These are phyloP conservation scores for Toxostoma redivivum DNA, from an alignment of 2,113 vertebrate genomes.

Conservation along the genomic window DNA sequence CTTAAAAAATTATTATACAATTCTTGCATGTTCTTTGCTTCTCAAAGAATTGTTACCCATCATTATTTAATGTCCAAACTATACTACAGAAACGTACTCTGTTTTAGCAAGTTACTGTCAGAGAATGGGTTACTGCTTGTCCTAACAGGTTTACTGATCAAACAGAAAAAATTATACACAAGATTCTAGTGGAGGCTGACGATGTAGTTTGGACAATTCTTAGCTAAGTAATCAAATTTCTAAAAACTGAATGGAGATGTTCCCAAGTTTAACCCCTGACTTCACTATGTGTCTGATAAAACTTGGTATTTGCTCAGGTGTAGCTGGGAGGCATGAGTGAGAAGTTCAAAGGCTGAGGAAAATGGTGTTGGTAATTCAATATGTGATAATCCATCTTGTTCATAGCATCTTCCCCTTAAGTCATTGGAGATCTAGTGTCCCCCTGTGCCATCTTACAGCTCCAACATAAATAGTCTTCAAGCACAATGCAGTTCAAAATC, in stretches of 20 bases:
- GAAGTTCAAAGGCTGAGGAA: not conserved
- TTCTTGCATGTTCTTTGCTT: not conserved
- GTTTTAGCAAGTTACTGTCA: not conserved
- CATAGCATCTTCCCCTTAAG: not conserved
- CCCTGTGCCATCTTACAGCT: not conserved
- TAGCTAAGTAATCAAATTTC: not conserved
- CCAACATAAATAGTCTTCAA: not conserved
- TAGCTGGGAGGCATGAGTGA: not conserved
- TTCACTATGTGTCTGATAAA: not conserved
- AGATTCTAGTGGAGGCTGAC: not conserved
- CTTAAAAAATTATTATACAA: not conserved
- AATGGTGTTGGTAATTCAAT: not conserved
- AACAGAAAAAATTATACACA: not conserved
- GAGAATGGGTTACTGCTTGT: not conserved
- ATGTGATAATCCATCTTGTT: not conserved
- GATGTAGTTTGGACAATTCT: not conserved
- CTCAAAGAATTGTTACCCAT: not conserved
- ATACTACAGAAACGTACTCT: not conserved
- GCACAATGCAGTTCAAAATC: not conserved
- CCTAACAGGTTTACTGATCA: not conserved
- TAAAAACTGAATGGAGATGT: not conserved
- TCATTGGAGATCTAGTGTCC: not conserved
- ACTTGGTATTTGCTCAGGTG: not conserved
- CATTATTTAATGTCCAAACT: not conserved
- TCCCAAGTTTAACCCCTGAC: not conserved